A percentile compares a stretch with the other conserved stretches of the same genome.
phyloP scores from a whole-genome alignment of 1,140 invertebrate species.

The Mactra quadrangularis region DNA sequence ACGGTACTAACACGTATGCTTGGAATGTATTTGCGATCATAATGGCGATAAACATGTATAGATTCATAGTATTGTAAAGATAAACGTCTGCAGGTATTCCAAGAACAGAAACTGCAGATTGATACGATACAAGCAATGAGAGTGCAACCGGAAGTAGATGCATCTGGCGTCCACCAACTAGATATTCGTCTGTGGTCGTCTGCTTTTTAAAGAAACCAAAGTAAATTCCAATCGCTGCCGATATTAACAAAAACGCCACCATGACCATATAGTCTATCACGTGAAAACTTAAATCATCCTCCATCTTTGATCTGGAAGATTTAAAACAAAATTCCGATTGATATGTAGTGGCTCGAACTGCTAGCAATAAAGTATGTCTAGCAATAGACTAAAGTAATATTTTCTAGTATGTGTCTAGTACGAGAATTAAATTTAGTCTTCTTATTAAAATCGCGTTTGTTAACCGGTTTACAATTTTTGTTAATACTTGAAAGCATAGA shows the following conservation, averaged over 20 bases:
- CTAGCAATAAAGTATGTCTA: too few relatives aligned
- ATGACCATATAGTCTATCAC: conserved; percentile 65
- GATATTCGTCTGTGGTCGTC: conserved; percentile 91
- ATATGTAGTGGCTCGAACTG: too few relatives aligned
- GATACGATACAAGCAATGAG: conserved; percentile 87
- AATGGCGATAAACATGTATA: conserved; percentile 60
- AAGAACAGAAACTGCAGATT: conserved; percentile 95
- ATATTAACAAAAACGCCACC: conserved; percentile 56
- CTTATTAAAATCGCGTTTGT: too few relatives aligned
- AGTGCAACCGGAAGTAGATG: conserved; percentile 84
- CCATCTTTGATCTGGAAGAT: too few relatives aligned
- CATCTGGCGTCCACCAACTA: conserved; percentile 91
- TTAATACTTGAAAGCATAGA: too few relatives aligned
- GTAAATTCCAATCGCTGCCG: conserved; percentile 90
- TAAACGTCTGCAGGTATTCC: conserved; percentile 94
- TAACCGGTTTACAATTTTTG: too few relatives aligned
- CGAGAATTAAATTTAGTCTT: too few relatives aligned
- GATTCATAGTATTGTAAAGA: conserved; percentile 70
- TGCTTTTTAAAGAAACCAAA: conserved; percentile 92
- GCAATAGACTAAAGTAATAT: too few relatives aligned
- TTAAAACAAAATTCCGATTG: too few relatives aligned
- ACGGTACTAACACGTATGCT: conserved; percentile 73
- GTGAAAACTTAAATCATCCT: conserved; percentile 30
- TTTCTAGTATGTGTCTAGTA: too few relatives aligned
- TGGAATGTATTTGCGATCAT: conserved; percentile 66